phyloP scores from a whole-genome alignment of 1,140 invertebrate genomes.

The Steinernema khuongi region DNA sequence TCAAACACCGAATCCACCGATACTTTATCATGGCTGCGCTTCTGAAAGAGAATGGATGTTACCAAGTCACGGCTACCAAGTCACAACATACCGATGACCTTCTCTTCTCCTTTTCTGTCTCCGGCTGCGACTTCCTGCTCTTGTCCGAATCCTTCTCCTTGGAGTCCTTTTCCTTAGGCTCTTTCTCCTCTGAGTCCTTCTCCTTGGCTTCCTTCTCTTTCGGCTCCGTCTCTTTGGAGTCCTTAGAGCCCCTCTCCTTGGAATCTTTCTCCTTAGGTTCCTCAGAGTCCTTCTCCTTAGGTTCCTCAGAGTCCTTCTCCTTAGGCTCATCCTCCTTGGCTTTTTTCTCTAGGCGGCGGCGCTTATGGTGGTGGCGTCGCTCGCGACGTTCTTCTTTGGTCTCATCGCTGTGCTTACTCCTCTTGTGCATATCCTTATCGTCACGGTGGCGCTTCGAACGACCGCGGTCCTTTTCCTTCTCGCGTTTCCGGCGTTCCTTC shows the following conservation, averaged over 20 bases:
- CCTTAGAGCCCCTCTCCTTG: slow-evolving; percentile 18
- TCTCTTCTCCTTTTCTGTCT: too few relatives aligned
- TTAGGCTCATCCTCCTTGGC: neutral
- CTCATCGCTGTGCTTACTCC: neutral
- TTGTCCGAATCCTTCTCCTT: neutral
- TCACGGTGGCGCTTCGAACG: slow-evolving; percentile 14
- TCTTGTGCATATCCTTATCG: neutral
- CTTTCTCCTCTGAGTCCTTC: neutral
- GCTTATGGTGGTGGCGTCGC: neutral
- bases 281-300: slow-evolving; percentile 17
- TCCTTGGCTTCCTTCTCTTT: too few relatives aligned
- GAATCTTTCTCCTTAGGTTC: slow-evolving; percentile 5
- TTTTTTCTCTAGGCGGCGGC: neutral
- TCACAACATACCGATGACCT: too few relatives aligned
- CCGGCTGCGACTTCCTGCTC: too few relatives aligned
- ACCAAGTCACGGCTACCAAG: too few relatives aligned
- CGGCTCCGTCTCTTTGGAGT: slow-evolving; percentile 16
- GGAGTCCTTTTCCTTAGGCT: slow-evolving; percentile 14
- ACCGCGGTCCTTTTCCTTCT: slow-evolving; percentile 33
- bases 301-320: slow-evolving; percentile 20
- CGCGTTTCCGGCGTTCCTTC: slow-evolving; percentile 22
- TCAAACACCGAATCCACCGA: slow-evolving; percentile 7
- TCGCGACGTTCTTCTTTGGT: too few relatives aligned
- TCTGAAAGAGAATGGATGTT: neutral
- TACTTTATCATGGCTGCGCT: neutral